Evolutionary conservation across 2,888 invertebrate species (phyloP).

Genomic region (Hoplodrina ambigua): DNA sequence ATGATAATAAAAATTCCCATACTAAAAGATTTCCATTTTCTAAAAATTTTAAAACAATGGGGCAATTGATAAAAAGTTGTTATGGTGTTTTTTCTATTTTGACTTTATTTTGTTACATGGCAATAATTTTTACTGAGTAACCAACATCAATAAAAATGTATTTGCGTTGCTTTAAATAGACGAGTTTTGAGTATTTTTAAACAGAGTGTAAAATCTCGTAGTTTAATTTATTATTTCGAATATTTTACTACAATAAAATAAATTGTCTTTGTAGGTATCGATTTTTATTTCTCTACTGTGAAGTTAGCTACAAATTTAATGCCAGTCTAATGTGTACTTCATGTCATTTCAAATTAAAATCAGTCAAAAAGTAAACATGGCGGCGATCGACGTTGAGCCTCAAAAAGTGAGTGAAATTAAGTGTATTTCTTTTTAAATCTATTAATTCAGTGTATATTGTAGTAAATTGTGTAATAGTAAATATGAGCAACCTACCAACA

Average conservation of each 20-base stretch:
- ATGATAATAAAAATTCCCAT: no score
- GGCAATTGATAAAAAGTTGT: no score
- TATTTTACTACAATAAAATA: no score
- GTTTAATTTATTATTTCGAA: no score
- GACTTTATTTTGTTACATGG: background rate
- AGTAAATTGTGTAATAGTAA: constrained; percentile 5
- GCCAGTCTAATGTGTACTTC: constrained; percentile 60
- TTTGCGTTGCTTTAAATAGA: background rate
- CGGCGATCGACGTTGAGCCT: constrained; percentile 89
- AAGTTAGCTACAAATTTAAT: constrained; percentile 59
- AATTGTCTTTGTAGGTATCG: constrained; percentile 12
- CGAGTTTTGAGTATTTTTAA: background rate
- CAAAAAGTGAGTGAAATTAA: constrained; percentile 82
- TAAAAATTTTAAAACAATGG: no score
- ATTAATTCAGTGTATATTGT: background rate
- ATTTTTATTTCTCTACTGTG: constrained; percentile 49
- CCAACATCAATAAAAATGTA: constrained; percentile 7
- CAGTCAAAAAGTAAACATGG: constrained; percentile 90
- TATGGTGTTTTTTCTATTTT: no score
- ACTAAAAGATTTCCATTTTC: no score
- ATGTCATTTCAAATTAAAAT: constrained; percentile 63
- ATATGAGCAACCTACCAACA: constrained; percentile 9
- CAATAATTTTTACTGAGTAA: background rate
- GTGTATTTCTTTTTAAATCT: constrained; percentile 40
- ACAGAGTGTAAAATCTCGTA: no score